phyloP scores from a whole-genome alignment of 2,113 vertebrate genomes.

The Petaurus breviceps region DNA sequence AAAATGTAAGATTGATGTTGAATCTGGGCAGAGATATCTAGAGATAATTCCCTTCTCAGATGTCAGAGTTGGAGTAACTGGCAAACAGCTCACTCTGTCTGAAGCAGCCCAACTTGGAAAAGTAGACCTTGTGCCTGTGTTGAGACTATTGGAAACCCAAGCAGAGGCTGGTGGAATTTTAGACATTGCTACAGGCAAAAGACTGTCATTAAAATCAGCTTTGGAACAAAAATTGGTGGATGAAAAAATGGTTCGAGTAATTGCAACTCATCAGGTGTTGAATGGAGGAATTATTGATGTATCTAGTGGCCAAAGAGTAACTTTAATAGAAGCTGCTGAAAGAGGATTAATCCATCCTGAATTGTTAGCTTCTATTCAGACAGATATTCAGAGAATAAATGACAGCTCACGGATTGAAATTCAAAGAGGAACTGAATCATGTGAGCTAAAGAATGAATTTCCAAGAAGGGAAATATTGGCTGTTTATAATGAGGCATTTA shows the following conservation, averaged over 20 bases:
- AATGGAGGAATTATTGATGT: constrained; percentile 88
- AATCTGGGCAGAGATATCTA: constrained; percentile 92
- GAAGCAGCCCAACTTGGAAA: constrained; percentile 85
- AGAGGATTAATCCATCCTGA: constrained; percentile 83
- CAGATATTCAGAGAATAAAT: neutral
- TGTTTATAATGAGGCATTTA: neutral
- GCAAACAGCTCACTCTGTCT: constrained; percentile 77
- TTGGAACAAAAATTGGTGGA: constrained; percentile 84
- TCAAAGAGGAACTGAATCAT: neutral
- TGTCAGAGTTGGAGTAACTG: constrained; percentile 80
- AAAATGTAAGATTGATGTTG: constrained; percentile 92
- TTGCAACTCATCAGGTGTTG: constrained; percentile 86
- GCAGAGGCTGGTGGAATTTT: constrained; percentile 90
- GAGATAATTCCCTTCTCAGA: constrained; percentile 89
- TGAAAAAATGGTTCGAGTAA: constrained; percentile 85
- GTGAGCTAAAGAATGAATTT: constrained; percentile 28
- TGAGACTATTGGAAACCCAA: constrained; percentile 90
- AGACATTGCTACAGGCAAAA: constrained; percentile 85
- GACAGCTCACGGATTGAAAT: constrained; percentile 35
- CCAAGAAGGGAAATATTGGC: constrained; percentile 37
- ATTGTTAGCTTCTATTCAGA: constrained; percentile 81
- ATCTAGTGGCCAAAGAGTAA: constrained; percentile 80
- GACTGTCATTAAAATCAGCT: constrained; percentile 86
- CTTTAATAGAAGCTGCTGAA: constrained; percentile 84
- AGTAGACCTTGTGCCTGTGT: constrained; percentile 85